Evolutionary conservation across 2,888 invertebrate genomes (phyloP), one percentile per base, ranked within the genome.

Genomic region (Mesorhabditis belari): DNA sequence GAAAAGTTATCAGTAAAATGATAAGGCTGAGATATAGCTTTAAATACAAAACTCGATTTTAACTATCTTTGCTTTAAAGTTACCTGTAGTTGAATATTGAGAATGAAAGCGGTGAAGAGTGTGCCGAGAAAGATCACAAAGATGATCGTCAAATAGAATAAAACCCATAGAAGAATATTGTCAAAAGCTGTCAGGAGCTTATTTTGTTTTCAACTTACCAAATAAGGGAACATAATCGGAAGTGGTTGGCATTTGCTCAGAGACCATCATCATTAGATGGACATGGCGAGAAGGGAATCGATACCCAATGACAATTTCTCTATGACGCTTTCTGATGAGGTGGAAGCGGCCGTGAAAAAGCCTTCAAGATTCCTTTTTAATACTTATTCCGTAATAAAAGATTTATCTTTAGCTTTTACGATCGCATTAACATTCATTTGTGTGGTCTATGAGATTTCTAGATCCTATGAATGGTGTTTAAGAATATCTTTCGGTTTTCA

Each of bases 211-310:
- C n/a, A 19, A 28, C 60, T 35, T 28, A 69, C 75, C 79, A 50
- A 79, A 79, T 2, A 79, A 62, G 2, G 79, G 79, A 5, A 79
- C 75, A 56, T 77, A 79, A 55, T 79, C 79, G 3, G 71, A 72
- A 1, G 83, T 83, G 3, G 83, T 82, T 0, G 84, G 84, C 83
- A 84, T 83, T 63, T 82, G 83, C 64, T 84, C 84, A 4, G 83
- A 82, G 12, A 84, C 82, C 69, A 84, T 81, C 71, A 83, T 80
- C 82, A 84, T 82, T 65, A 84, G 81, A 84, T 83, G 4, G 82
- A 82, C 77, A 84, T 83, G 17, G 84, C 83, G 60, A 84, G 74
- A 9, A 79, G 73, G 5, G 79, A 79, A 63, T 79, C 79, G 59
- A 79, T 79, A 52, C 79, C 79, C 24, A 80, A 66, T 25, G 75